Evolutionary conservation across 2,113 vertebrate species (phyloP), one percentile per base, ranked within the genome.

Genomic region (Cinclus cinclus): DNA sequence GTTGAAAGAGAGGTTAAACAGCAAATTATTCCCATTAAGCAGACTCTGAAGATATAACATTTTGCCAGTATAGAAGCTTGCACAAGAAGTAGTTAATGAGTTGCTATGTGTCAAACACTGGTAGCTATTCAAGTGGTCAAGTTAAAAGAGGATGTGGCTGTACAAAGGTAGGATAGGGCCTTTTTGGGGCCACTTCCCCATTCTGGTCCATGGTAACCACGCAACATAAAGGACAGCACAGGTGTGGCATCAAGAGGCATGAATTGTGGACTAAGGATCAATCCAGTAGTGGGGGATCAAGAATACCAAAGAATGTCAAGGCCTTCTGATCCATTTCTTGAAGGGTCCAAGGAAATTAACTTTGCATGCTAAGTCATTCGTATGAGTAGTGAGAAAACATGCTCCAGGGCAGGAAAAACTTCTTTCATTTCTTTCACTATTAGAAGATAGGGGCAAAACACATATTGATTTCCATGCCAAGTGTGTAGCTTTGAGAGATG

Each of bases 191-290:
- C 25, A 28, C 4, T 46, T n/a, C 33, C 19, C 13, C 68, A 44
- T 67, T 74, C 37, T 67, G 23, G 19, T 30, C 52, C 23, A 52
- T 0, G 0, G 10, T 20, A 37, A 58, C 22, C 1, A 4, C 42
- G 10, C 42, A 65, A 1, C 18, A 37, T 23, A 65, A 65, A 37
- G 52, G 15, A 74, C 18, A 74, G 12, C 1, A 10, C 11, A 73
- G 46, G 12, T 0, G 0, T 50, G 30, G 37, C 20, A 8, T 59
- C 59, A 39, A 74, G 22, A 59, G 28, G 12, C 37, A 39, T 12
- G 23, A 67, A 28, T 13, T 37, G 19, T 28, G 12, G 15, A 16
- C 44, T 65, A 37, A 44, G 27, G 23, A 35, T 89, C 31, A 39
- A 27, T 20, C 52, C 33, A 60, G 46, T 17, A 33, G 10, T 20